Percentiles rank a stretch among this genome's conserved stretches.
Conservation (phyloP, 2,888 invertebrate species). For the Acanthacorydalis orientalis region DNA sequence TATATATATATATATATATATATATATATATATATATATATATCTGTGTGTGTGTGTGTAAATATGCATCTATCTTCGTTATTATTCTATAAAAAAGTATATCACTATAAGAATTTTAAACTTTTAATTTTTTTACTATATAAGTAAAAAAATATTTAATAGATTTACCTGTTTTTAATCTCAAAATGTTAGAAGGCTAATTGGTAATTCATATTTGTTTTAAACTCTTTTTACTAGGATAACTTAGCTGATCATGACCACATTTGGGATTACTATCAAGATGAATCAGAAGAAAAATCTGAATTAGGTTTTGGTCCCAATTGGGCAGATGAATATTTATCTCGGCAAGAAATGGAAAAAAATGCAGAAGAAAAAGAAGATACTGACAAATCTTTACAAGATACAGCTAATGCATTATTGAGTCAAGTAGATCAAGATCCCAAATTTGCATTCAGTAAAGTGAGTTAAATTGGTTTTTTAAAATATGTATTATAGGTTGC, state of each 20-base stretch:
- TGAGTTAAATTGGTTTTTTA: slow-evolving; percentile 14
- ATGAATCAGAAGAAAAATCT: slow-evolving; percentile 20
- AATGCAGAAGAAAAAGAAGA: slow-evolving; percentile 11
- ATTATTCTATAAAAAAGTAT: too few species aligned
- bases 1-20: too few species aligned
- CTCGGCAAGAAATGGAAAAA: slow-evolving; percentile 18
- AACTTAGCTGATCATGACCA: slow-evolving; percentile 23
- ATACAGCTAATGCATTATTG: slow-evolving; percentile 40
- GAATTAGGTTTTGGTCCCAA: slow-evolving; percentile 31
- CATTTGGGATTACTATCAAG: slow-evolving; percentile 30
- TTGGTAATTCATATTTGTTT: background rate
- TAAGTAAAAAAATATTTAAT: too few species aligned
- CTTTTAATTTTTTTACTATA: too few species aligned
- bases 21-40: too few species aligned
- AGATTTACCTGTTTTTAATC: too few species aligned
- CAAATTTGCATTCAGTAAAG: slow-evolving; percentile 53
- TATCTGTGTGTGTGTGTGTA: too few species aligned
- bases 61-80: too few species aligned
- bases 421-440: slow-evolving; percentile 42
- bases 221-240: slow-evolving; percentile 12
- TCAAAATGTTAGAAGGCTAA: too few species aligned
- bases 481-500: background rate
- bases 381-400: slow-evolving; percentile 27
- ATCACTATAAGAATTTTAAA: too few species aligned
- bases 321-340: slow-evolving; percentile 47